A percentile compares a stretch with the other conserved stretches of the same genome.
Conservation (phyloP, 1,140 invertebrate species). For the Papilio machaon region DNA sequence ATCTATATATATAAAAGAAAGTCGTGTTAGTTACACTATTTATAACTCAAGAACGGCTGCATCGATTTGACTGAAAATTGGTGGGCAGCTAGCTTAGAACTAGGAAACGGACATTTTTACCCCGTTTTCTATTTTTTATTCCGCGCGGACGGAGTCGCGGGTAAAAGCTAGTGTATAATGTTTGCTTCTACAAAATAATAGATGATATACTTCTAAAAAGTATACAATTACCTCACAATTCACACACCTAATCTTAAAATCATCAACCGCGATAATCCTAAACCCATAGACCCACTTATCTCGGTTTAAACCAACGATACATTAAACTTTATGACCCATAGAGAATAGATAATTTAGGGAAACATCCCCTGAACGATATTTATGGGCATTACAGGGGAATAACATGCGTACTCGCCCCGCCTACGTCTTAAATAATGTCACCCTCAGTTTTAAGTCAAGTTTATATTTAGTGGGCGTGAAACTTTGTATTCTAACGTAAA, state of each 20-base stretch:
- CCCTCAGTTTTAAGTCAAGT: constrained; percentile 45
- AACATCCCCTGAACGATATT: constrained; percentile 52
- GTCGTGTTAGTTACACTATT: too few species aligned
- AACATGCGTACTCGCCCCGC: constrained; percentile 41
- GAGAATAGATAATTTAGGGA: constrained; percentile 56
- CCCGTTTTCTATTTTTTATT: too few species aligned
- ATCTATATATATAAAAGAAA: too few species aligned
- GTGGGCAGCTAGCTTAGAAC: too few species aligned
- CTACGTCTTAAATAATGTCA: constrained; percentile 55
- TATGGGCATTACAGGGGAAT: constrained; percentile 46
- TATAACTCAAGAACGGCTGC: too few species aligned
- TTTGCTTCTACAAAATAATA: too few species aligned
- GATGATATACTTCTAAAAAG: neutral
- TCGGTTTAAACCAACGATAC: constrained; percentile 51
- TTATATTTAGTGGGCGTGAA: constrained; percentile 41
- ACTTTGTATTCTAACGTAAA: neutral
- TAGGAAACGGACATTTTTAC: too few species aligned
- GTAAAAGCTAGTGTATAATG: too few species aligned
- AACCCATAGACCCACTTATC: constrained; percentile 50
- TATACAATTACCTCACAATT: neutral
- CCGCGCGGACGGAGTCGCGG: too few species aligned
- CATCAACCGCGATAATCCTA: constrained; percentile 11
- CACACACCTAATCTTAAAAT: constrained; percentile 1
- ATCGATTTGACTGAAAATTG: too few species aligned
- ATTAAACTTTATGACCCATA: constrained; percentile 64